A percentile compares a stretch with the other conserved stretches of the same genome.
phyloP scores from a whole-genome alignment of 1,140 invertebrate species.

The Drosophila murphyi region DNA sequence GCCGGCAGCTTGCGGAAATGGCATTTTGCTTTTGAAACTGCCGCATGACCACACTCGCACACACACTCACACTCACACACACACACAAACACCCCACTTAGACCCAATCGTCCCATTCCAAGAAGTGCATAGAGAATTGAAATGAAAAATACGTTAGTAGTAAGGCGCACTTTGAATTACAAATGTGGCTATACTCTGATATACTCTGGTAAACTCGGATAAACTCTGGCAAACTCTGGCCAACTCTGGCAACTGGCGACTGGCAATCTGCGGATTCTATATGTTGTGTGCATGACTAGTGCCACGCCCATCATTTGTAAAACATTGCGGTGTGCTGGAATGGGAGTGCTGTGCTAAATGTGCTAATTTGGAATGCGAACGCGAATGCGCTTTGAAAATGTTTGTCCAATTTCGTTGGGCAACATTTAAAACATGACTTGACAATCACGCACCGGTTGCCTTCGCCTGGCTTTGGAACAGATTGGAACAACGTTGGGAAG shows the following conservation, averaged over 20 bases:
- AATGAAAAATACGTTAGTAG: slow-evolving; percentile 36
- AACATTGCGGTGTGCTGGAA: background rate
- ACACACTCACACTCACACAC: background rate
- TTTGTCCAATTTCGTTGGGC: slow-evolving; percentile 80
- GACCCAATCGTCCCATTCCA: background rate
- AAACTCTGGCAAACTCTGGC: background rate
- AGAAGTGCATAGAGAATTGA: slow-evolving; percentile 38
- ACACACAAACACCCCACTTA: background rate
- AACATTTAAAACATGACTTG: slow-evolving; percentile 82
- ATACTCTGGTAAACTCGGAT: too few species aligned
- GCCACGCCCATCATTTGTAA: slow-evolving; percentile 42
- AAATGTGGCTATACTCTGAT: slow-evolving; percentile 45
- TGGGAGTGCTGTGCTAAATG: slow-evolving; percentile 40
- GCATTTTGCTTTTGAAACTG: slow-evolving; percentile 67
- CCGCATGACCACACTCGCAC: slow-evolving; percentile 36
- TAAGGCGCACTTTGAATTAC: slow-evolving; percentile 72
- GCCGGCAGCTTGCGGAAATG: slow-evolving; percentile 63
- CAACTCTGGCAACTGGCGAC: background rate
- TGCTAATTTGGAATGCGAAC: slow-evolving; percentile 67
- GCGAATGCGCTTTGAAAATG: slow-evolving; percentile 72
- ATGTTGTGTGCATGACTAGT: slow-evolving; percentile 29
- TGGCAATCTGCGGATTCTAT: slow-evolving; percentile 25
- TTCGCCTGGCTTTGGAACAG: background rate
- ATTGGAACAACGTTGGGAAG: slow-evolving; percentile 20
- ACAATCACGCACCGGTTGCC: slow-evolving; percentile 67